Conservation (phyloP, 2,797 vertebrate genomes). For the Micropoecilia bifurca region DNA sequence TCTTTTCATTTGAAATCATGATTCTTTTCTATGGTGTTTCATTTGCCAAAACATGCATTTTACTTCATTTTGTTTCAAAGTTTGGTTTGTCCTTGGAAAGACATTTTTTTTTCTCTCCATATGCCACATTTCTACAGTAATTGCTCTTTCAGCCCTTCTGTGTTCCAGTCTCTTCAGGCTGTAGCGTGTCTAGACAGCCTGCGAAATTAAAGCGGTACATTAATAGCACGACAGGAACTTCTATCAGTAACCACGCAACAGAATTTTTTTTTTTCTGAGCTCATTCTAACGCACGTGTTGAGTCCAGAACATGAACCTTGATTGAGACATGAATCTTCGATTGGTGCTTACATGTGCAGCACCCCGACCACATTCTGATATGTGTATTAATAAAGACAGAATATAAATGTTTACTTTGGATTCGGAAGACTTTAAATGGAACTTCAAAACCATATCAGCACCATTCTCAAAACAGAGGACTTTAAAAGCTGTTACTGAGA, state of each 20-base stretch:
- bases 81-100: not conserved
- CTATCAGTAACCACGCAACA: slow-evolving; percentile 18
- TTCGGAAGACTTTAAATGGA: not conserved
- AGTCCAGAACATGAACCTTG: not conserved
- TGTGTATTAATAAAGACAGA: not conserved
- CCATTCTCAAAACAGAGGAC: not conserved
- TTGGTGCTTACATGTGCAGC: not conserved
- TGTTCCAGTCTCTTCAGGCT: slow-evolving; percentile 25
- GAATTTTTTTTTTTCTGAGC: not conserved
- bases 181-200: slow-evolving; percentile 25
- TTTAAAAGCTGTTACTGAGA: not conserved
- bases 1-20: not conserved
- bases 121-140: slow-evolving; percentile 23
- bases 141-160: slow-evolving; percentile 19
- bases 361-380: not conserved
- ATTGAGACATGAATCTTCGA: not conserved
- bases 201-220: slow-evolving; percentile 15
- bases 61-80: slow-evolving; percentile 6
- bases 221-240: slow-evolving; percentile 3
- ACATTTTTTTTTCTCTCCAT: not conserved
- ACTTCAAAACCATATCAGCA: not conserved
- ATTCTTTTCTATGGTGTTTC: not conserved
- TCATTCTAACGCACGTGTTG: not conserved
- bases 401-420: not conserved
- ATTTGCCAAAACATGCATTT: not conserved